Conservation (phyloP, 2,888 invertebrate species). For the Epistrophe grossulariae region DNA sequence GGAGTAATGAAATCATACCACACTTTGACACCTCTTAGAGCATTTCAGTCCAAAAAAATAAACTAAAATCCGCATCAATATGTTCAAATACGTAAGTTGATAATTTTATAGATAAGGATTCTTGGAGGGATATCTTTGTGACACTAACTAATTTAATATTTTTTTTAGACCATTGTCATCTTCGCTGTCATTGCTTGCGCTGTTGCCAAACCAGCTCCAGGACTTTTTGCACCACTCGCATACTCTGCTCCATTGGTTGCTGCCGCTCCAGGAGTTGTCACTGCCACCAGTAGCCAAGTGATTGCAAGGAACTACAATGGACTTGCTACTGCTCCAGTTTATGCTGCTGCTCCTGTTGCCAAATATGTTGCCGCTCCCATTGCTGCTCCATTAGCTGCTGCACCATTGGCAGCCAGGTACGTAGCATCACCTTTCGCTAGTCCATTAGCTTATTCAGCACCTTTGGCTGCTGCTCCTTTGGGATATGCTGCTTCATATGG, state of each 20-base stretch:
- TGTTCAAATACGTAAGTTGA: constrained; percentile 64
- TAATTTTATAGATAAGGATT: too few relatives aligned
- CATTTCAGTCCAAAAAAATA: too few relatives aligned
- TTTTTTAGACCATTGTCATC: constrained; percentile 28
- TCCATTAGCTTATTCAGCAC: constrained; percentile 16
- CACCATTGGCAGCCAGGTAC: constrained; percentile 52
- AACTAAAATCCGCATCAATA: neutral
- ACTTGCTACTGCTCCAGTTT: constrained; percentile 84
- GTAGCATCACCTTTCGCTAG: constrained; percentile 36
- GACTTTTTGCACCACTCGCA: constrained; percentile 30
- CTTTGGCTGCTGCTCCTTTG: constrained; percentile 42
- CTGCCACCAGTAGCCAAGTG: constrained; percentile 80
- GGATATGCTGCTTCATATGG: constrained; percentile 37
- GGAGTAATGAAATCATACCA: too few relatives aligned
- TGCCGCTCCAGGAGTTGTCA: constrained; percentile 77
- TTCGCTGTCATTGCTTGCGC: constrained; percentile 59
- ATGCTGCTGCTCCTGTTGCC: constrained; percentile 86
- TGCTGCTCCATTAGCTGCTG: constrained; percentile 47
- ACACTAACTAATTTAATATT: too few relatives aligned
- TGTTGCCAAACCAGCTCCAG: constrained; percentile 71
- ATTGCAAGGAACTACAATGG: constrained; percentile 80
- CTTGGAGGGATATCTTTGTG: too few relatives aligned
- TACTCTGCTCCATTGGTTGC: constrained; percentile 64
- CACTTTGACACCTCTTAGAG: too few relatives aligned
- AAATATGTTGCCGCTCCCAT: constrained; percentile 84